These are phyloP conservation scores for Myiopsitta monachus DNA, from an alignment of 2,113 vertebrate species.

Conservation along the genomic window DNA sequence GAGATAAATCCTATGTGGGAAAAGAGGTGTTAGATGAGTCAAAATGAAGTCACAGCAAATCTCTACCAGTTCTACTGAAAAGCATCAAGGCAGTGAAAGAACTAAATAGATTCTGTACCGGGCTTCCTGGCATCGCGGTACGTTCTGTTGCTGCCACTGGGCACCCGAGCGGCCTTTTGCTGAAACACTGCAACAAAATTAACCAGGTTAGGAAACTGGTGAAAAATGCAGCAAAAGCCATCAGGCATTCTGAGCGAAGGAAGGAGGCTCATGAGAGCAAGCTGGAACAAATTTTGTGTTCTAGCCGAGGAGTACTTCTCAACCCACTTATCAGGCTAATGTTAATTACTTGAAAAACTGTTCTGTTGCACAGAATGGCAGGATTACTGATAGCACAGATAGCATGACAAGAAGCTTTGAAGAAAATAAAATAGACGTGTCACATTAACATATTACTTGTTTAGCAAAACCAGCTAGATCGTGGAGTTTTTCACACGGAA, in stretches of 20 bases:
- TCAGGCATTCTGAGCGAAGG: not conserved
- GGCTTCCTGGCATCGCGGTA: slow-evolving; percentile 71
- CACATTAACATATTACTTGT: not conserved
- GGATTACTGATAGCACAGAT: not conserved
- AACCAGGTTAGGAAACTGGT: not conserved
- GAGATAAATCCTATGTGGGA: not conserved
- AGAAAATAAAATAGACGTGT: not conserved
- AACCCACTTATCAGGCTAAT: not conserved
- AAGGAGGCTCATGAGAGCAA: not conserved
- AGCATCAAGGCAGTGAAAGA: not conserved
- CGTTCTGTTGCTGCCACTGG: slow-evolving; percentile 58
- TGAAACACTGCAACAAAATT: slow-evolving; percentile 80
- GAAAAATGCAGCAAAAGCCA: not conserved
- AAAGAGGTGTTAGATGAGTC: not conserved
- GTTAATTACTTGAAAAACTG: not conserved
- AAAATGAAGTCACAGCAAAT: slow-evolving; percentile 4
- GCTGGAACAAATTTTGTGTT: not conserved
- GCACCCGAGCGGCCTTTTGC: slow-evolving; percentile 72
- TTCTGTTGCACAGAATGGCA: not conserved
- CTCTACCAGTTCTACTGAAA: not conserved
- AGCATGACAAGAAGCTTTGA: not conserved
- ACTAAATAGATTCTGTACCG: slow-evolving; percentile 65
- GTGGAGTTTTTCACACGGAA: accelerated
- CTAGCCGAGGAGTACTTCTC: not conserved
- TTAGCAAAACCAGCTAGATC: not conserved